Conservation (phyloP, 1,140 invertebrate species). For the Stegodyphus dumicola region DNA sequence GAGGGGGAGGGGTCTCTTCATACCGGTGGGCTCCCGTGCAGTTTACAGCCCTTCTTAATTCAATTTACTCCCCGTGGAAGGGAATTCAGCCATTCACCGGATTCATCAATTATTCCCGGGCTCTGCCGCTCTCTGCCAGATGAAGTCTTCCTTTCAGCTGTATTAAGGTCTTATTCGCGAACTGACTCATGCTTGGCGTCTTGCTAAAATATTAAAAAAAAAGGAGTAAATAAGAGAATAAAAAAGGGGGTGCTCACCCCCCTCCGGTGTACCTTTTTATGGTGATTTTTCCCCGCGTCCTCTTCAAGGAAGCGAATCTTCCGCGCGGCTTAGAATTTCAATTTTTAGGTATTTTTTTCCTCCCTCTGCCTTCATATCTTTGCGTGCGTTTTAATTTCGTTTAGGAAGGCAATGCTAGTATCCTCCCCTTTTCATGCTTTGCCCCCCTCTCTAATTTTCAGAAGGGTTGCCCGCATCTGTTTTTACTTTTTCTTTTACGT, state of each 20-base stretch:
- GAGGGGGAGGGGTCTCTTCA: conserved; percentile 10
- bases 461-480: not conserved
- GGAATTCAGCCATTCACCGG: conserved; percentile 60
- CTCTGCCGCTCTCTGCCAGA: conserved; percentile 50
- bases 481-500: not conserved
- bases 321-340: not conserved
- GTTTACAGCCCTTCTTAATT: conserved; percentile 60
- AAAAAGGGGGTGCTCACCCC: not conserved
- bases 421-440: not conserved
- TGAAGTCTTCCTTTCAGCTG: conserved; percentile 59
- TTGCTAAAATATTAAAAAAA: conserved; percentile 50
- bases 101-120: conserved; percentile 56
- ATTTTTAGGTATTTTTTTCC: not conserved
- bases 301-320: not conserved
- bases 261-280: conserved; percentile 28
- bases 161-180: conserved; percentile 30
- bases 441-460: not conserved
- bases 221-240: conserved; percentile 14
- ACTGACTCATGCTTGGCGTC: conserved; percentile 46
- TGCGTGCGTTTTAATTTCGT: conserved; percentile 50
- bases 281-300: conserved; percentile 19
- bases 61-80: conserved; percentile 58
- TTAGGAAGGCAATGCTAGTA: conserved; percentile 1
- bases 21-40: conserved; percentile 40
- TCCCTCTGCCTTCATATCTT: not conserved